phyloP scores from a whole-genome alignment of 2,888 invertebrate species.

The Catocala sponsa region DNA sequence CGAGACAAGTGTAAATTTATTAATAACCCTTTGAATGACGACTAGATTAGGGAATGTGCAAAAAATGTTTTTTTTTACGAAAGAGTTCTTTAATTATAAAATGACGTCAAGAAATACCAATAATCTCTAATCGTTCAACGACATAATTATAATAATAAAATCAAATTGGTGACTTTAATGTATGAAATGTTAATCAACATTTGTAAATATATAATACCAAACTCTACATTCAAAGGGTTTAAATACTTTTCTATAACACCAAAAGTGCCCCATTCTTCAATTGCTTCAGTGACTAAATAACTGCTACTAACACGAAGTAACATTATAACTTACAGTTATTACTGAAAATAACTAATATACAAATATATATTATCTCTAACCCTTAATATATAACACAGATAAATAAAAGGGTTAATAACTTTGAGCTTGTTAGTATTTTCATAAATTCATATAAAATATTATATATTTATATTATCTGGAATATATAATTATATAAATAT shows the following conservation, averaged over 20 bases:
- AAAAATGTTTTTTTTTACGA: no score
- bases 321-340: not conserved
- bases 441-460: not conserved
- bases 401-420: not conserved
- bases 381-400: not conserved
- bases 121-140: no score
- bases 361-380: slow-evolving; percentile 3
- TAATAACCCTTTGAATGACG: slow-evolving; percentile 1
- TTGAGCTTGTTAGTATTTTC: slow-evolving; percentile 3
- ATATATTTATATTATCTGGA: not conserved
- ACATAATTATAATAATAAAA: no score
- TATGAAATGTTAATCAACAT: no score
- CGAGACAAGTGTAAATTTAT: slow-evolving; percentile 3
- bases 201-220: no score
- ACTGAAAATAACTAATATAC: not conserved
- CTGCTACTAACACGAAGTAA: not conserved
- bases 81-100: no score
- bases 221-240: slow-evolving; percentile 6
- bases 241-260: not conserved
- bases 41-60: no score
- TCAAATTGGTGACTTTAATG: no score
- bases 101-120: no score
- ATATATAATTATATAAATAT: not conserved
- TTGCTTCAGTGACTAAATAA: slow-evolving; percentile 4
- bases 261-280: slow-evolving; percentile 9